Evolutionary conservation across 2,888 invertebrate genomes (phyloP).

Genomic region (Epinotia bilunana): DNA sequence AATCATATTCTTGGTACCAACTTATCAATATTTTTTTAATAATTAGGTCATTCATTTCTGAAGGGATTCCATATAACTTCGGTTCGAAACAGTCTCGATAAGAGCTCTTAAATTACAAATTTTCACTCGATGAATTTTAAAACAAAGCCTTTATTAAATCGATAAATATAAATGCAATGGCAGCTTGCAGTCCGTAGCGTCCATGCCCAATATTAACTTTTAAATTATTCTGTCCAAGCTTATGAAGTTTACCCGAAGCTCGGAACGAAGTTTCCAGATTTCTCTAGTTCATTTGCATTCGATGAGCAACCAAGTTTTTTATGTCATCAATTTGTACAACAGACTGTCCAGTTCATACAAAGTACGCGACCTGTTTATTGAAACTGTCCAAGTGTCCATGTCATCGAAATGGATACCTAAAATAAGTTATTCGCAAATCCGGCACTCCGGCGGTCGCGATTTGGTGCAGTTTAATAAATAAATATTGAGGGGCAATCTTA

Average conservation of each 20-base stretch:
- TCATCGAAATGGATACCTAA: neutral
- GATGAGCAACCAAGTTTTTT: neutral
- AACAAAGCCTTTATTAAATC: neutral
- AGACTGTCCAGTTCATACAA: neutral
- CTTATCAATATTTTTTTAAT: too few species aligned
- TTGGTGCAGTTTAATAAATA: too few species aligned
- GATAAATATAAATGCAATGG: neutral
- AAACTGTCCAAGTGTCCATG: neutral
- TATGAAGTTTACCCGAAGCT: constrained; percentile 1
- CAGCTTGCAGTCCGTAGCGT: neutral
- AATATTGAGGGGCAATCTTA: too few species aligned
- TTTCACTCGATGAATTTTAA: too few species aligned
- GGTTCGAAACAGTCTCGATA: too few species aligned
- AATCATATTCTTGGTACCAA: too few species aligned
- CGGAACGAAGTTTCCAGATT: constrained; percentile 9
- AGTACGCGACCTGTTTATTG: neutral
- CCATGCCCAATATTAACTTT: constrained; percentile 7
- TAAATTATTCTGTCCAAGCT: constrained; percentile 23
- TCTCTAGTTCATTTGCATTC: neutral
- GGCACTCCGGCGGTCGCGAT: too few species aligned
- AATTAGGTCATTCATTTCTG: too few species aligned
- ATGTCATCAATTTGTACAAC: constrained; percentile 4
- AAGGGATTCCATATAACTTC: too few species aligned
- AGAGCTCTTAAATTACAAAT: too few species aligned
- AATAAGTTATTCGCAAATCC: neutral